Conservation (phyloP, 2,113 vertebrate species). For the Potamarius usumacintae region DNA sequence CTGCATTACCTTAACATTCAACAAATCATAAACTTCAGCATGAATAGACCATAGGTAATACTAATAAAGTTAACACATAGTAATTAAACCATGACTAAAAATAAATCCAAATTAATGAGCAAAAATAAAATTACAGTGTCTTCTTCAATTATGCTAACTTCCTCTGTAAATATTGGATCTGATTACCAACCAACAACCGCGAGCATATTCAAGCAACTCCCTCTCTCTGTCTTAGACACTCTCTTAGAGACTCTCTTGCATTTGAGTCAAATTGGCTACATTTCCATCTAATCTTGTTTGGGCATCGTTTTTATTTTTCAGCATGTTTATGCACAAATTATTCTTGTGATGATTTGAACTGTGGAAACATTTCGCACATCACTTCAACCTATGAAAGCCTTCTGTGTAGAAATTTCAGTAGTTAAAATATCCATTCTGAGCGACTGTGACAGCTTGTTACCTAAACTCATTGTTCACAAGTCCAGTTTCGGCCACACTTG, state of each 20-base stretch:
- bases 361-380: neutral
- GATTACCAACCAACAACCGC: neutral
- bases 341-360: neutral
- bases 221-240: no score
- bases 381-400: neutral
- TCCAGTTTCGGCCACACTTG: neutral
- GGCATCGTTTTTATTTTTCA: neutral
- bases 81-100: neutral
- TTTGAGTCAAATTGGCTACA: neutral
- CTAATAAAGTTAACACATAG: neutral
- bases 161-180: neutral
- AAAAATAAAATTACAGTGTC: neutral
- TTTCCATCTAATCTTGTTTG: neutral
- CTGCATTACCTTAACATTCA: neutral
- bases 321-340: neutral
- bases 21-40: neutral
- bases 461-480: neutral
- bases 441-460: neutral
- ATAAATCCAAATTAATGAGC: neutral
- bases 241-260: no score
- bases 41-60: neutral
- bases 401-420: neutral
- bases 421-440: neutral
- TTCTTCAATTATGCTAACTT: neutral
- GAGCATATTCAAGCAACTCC: neutral